Conservation (phyloP, 2,888 invertebrate genomes). For the Mechanitis mazaeus region DNA sequence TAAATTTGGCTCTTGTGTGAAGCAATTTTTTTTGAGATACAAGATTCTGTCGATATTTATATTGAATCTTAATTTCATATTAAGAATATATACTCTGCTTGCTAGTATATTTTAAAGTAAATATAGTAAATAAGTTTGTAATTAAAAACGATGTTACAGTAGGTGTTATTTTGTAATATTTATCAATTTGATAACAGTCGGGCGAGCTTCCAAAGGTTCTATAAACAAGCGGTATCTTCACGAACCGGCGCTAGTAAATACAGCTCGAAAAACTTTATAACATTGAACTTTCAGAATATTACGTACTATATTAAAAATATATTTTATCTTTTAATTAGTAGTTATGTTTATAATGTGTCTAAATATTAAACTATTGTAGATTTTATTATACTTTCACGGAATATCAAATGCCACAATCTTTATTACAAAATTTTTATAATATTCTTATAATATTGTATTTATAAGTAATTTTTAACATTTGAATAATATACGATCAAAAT, state of each 20-base stretch:
- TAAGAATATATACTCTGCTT: too few species aligned
- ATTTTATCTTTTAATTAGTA: slow-evolving; percentile 1
- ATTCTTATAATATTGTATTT: too few species aligned
- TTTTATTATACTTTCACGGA: too few species aligned
- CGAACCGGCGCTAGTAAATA: slow-evolving; percentile 22
- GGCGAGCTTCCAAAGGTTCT: slow-evolving; percentile 22
- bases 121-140: not conserved
- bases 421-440: too few species aligned
- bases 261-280: slow-evolving; percentile 10
- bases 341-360: not conserved
- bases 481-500: too few species aligned
- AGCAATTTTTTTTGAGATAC: too few species aligned
- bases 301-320: slow-evolving; percentile 4
- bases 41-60: not conserved
- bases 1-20: too few species aligned
- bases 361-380: too few species aligned
- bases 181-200: slow-evolving; percentile 23
- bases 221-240: slow-evolving; percentile 29
- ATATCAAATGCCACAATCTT: too few species aligned
- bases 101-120: too few species aligned
- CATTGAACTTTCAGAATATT: slow-evolving; percentile 4
- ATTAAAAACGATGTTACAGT: slow-evolving; percentile 6
- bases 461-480: too few species aligned
- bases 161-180: slow-evolving; percentile 15
- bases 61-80: not conserved